Evolutionary conservation across 2,888 invertebrate genomes (phyloP).

Genomic region (Noctua janthe): DNA sequence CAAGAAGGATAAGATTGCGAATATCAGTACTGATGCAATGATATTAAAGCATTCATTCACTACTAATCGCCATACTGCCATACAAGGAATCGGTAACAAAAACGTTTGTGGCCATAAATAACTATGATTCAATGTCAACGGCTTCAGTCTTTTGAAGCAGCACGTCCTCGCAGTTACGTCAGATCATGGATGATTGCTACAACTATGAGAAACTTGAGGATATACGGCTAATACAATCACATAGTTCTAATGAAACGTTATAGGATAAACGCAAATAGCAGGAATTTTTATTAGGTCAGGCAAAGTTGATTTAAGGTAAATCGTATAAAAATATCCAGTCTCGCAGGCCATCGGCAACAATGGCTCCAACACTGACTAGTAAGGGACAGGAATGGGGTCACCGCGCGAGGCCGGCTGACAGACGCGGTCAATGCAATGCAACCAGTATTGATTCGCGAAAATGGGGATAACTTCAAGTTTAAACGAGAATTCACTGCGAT

Average conservation of each 20-base stretch:
- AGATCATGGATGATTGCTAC: conserved; percentile 58
- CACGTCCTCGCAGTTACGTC: conserved; percentile 69
- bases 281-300: not conserved
- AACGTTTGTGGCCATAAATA: conserved; percentile 85
- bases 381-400: conserved; percentile 86
- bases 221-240: conserved; percentile 6
- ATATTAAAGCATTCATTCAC: conserved; percentile 82
- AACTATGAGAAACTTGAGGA: conserved; percentile 44
- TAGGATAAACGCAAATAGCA: not conserved
- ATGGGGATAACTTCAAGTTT: conserved; percentile 64
- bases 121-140: conserved; percentile 86
- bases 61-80: conserved; percentile 77
- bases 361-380: conserved; percentile 76
- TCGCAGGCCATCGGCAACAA: conserved; percentile 67
- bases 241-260: not conserved
- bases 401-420: conserved; percentile 74
- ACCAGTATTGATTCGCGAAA: conserved; percentile 71
- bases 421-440: conserved; percentile 79
- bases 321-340: conserved; percentile 67
- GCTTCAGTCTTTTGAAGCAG: conserved; percentile 71
- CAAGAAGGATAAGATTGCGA: conserved; percentile 68
- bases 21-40: conserved; percentile 73
- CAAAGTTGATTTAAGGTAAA: conserved; percentile 62
- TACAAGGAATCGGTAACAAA: conserved; percentile 79
- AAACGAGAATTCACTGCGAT: conserved; percentile 20